Conservation (phyloP, 2,113 vertebrate species). For the Triplophysa tibetana region DNA sequence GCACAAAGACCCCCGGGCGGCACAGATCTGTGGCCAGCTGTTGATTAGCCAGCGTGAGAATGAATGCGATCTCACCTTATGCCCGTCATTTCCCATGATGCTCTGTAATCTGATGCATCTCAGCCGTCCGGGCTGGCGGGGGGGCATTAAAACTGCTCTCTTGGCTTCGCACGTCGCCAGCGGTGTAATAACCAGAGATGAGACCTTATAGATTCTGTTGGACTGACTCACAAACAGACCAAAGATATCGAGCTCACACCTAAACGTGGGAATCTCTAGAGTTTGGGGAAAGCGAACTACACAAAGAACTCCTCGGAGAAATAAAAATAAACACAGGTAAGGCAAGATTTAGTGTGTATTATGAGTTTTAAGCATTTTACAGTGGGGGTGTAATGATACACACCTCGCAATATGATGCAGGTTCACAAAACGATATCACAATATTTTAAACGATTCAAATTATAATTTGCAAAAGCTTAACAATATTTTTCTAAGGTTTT, state of each 20-base stretch:
- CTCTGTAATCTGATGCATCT: slow-evolving; percentile 52
- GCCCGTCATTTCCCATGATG: slow-evolving; percentile 46
- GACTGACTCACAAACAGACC: neutral
- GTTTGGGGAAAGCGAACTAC: too few relatives aligned
- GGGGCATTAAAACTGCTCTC: slow-evolving; percentile 11
- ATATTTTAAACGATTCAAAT: too few relatives aligned
- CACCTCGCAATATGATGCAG: too few relatives aligned
- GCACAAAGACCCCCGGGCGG: slow-evolving; percentile 11
- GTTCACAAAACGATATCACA: too few relatives aligned
- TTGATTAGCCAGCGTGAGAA: slow-evolving; percentile 61
- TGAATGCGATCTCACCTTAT: slow-evolving; percentile 64
- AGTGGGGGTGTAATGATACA: too few relatives aligned
- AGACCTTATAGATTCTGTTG: neutral
- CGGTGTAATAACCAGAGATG: neutral
- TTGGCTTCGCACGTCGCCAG: neutral
- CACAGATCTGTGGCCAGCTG: slow-evolving; percentile 54
- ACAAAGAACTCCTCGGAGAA: too few relatives aligned
- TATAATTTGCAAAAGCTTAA: too few relatives aligned
- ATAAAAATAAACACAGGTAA: too few relatives aligned
- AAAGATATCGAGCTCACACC: neutral
- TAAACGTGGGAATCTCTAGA: too few relatives aligned
- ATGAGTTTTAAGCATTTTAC: too few relatives aligned
- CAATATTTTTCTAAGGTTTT: too few relatives aligned
- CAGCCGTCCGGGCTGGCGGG: slow-evolving; percentile 36
- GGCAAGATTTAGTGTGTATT: too few relatives aligned